Base-by-base conservation (phyloP, 2,797 vertebrate genomes). In the Notoglanidium macrostoma region DNA sequence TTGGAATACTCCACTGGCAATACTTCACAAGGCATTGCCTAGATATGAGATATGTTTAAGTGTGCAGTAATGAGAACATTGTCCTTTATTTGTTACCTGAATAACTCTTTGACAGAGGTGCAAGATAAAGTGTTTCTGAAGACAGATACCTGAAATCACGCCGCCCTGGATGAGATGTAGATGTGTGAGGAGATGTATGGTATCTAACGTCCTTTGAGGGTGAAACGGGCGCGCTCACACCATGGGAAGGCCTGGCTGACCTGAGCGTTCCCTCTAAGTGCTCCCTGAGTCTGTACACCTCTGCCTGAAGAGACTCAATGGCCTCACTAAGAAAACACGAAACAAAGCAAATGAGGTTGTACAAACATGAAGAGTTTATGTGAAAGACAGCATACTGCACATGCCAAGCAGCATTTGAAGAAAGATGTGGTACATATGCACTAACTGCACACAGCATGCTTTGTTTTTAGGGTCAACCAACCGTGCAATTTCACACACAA, bases 271-370 rank as follows among this genome's bases (percentile, higher is more conserved):
- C 93, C 84, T 98, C 96, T 70, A 98, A 91, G 59, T 74, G 87
- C 61, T 91, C 90, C 59, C 89, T 96, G 72, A 98, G 95, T 83
- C 29, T 90, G 63, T 88, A 93, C 61, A 98, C 95, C 90, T 98
- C 97, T 0, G 92, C 92, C 91, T 95, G 96, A 85, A 98, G 94
- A 0, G 91, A 94, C 3, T 87, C 93, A 88, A 97, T 94, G 40
- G 95, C 96, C 88, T 92, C 95, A 86, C 98, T 98, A 85, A 80
- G 9, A 80, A 61, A 72, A 10, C 29, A 3, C 0, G 44, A 9
- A 44, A 29, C 0, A 80, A 59, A 57, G 44, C 1, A 77, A 54
- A 29, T 7, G 21, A 14, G 68, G 1, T 6, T n/a, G 3, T 59
- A 61, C 10, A 44, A n/a, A 46, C 12, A n/a, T 4, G 2, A 63